Conservation (phyloP, 2,797 vertebrate species). For the Melanotaenia maccullochi region DNA sequence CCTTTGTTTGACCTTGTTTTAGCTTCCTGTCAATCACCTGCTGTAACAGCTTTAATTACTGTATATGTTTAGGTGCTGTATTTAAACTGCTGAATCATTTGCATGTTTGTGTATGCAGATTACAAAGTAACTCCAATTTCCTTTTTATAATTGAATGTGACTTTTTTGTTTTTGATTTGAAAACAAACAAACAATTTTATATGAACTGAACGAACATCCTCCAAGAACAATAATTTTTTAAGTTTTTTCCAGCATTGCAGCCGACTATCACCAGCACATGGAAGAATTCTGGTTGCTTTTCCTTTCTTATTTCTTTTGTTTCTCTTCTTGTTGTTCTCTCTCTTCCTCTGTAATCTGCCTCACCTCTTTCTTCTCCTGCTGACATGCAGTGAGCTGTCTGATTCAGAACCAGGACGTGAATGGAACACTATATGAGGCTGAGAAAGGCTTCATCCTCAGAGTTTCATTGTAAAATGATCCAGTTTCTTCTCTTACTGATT, state of each 20-base stretch:
- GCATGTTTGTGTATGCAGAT: no score
- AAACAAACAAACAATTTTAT: no score
- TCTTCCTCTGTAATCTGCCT: not conserved
- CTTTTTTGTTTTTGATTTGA: no score
- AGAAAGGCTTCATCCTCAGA: conserved; percentile 4
- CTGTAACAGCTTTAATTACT: no score
- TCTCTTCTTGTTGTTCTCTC: not conserved
- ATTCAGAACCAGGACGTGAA: not conserved
- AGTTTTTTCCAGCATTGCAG: not conserved
- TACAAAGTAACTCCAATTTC: no score
- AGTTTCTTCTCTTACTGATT: not conserved
- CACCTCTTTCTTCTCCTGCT: not conserved
- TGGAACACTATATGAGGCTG: conserved; percentile 3
- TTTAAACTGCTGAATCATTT: no score
- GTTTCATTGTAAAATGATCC: not conserved
- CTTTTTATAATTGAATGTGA: no score
- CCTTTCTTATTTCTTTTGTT: not conserved
- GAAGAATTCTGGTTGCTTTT: not conserved
- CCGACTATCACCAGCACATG: not conserved
- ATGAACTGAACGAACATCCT: not conserved
- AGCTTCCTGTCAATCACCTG: no score
- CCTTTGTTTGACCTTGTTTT: no score
- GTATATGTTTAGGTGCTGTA: no score
- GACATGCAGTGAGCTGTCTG: conserved; percentile 1
- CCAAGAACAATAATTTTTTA: not conserved